These are phyloP conservation scores for Agrochola litura DNA, from an alignment of 2,888 invertebrate species.

Conservation along the genomic window DNA sequence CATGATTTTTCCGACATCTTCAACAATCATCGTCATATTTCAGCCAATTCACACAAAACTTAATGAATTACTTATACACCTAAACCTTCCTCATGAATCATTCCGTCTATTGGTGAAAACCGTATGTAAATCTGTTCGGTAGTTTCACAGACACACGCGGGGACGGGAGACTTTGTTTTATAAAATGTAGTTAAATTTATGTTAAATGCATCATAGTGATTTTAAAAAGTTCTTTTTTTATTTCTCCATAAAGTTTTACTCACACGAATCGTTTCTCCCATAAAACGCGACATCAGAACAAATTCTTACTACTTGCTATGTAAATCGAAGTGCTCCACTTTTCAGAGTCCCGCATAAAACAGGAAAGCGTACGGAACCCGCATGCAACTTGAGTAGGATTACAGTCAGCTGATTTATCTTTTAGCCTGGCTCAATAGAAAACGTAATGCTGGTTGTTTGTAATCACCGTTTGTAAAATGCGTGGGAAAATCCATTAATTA, in stretches of 20 bases:
- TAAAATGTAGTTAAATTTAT: too few relatives aligned
- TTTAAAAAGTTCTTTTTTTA: too few relatives aligned
- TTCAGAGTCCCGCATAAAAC: conserved; percentile 43
- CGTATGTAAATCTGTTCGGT: too few relatives aligned
- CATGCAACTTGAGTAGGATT: conserved; percentile 49
- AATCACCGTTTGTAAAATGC: conserved; percentile 5
- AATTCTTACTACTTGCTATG: conserved; percentile 38
- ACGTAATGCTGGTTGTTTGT: conserved; percentile 3
- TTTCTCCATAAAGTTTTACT: conserved; percentile 5
- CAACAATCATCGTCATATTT: too few relatives aligned
- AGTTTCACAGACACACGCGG: too few relatives aligned
- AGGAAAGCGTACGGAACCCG: conserved; percentile 47
- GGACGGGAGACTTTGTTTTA: too few relatives aligned
- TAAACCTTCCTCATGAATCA: too few relatives aligned
- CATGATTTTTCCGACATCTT: too few relatives aligned
- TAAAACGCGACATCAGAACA: conserved; percentile 27
- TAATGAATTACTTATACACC: too few relatives aligned
- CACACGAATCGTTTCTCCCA: conserved; percentile 18
- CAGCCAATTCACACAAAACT: too few relatives aligned
- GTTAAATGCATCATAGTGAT: too few relatives aligned
- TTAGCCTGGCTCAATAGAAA: conserved; percentile 20
- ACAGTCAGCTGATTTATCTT: conserved; percentile 51
- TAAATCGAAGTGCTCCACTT: conserved; percentile 51
- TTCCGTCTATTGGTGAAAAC: too few relatives aligned
- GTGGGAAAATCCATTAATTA: neutral